Evolutionary conservation across 2,888 invertebrate genomes (phyloP), one percentile per base, ranked within the genome.

Genomic region (Drosophila lacicola): DNA sequence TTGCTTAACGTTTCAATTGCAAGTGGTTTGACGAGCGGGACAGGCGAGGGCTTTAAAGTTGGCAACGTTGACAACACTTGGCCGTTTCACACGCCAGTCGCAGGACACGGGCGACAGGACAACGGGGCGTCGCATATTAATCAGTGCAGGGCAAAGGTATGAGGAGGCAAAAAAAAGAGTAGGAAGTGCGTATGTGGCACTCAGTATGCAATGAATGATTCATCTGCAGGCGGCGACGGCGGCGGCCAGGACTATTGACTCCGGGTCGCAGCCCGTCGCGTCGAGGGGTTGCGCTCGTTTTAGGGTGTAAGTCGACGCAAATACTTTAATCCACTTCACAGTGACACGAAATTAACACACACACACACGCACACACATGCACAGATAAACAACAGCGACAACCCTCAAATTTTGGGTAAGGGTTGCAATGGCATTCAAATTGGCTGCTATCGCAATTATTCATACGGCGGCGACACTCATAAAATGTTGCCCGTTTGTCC

Each of bases 361-460:
- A 53, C 42, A 60, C 61, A 49, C 58, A 65, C n/a, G n/a, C 54
- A 50, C 51, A 25, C 29, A 33, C 56, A 60, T 13, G 45, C 2
- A 11, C 2, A 14, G 19, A 11, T 8, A 29, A 29, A 29, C 29
- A 69, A 57, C 67, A 53, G 55, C 50, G 55, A 57, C 72, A 87
- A 83, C 79, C 82, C 68, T 67, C 69, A 42, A 65, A 36, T 21
- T 53, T 64, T 60, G 46, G 8, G 42, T 8, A 39, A 55, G 57
- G 57, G 36, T 37, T 37, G 64, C 61, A 58, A 49, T 25, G 63
- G 75, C 72, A 89, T 86, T 89, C 84, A 81, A 88, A 88, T 90
- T 90, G 88, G 89, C 90, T 88, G 80, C 83, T 82, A 88, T 89
- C 82, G 86, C 88, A 88, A 88, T 90, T 89, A 89, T 89, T 90